phyloP scores from a whole-genome alignment of 2,797 vertebrate genomes.

The Chelmon rostratus region DNA sequence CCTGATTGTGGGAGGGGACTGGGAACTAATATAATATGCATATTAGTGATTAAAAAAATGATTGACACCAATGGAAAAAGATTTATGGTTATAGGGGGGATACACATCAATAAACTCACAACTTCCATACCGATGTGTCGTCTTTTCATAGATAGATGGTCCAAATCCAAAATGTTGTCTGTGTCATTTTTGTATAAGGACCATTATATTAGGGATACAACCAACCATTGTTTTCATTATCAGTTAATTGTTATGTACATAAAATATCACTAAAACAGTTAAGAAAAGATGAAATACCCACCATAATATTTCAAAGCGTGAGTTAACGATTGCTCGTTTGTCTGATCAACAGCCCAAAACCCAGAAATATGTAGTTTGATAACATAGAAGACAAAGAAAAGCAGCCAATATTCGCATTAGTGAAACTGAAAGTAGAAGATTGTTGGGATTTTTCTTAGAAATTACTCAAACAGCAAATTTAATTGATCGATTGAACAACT shows the following conservation, averaged over 20 bases:
- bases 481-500: background rate
- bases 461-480: background rate
- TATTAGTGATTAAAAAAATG: constrained; percentile 79
- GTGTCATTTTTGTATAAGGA: background rate
- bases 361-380: background rate
- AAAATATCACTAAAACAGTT: background rate
- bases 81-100: constrained; percentile 85
- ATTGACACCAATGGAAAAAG: constrained; percentile 79
- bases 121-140: constrained; percentile 87
- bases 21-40: constrained; percentile 80
- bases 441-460: background rate
- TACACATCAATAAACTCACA: constrained; percentile 98
- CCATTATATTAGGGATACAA: background rate
- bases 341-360: background rate
- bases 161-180: background rate
- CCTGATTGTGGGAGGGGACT: constrained; percentile 85
- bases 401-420: background rate
- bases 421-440: background rate
- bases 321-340: background rate
- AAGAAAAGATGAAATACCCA: background rate
- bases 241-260: background rate
- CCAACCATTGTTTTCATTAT: background rate
- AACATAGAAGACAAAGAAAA: background rate
- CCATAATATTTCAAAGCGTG: background rate
- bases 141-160: constrained; percentile 32